phyloP scores from a whole-genome alignment of 2,888 invertebrate species.

The Cantharis nigra region DNA sequence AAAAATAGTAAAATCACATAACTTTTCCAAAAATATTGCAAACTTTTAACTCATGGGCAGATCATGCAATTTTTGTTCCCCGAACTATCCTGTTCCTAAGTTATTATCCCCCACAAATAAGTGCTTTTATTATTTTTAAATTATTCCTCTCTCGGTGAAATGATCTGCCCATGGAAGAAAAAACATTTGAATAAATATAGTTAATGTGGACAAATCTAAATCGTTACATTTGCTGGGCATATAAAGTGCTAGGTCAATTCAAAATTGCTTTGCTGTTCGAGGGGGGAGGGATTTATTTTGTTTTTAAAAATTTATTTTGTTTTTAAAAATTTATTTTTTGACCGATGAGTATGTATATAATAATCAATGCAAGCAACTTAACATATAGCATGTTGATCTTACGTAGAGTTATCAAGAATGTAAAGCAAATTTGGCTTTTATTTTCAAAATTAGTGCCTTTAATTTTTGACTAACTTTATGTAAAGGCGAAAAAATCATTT shows the following conservation, averaged over 20 bases:
- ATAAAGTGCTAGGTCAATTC: conserved; percentile 14
- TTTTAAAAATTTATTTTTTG: background rate
- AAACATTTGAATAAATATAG: background rate
- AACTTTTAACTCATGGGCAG: background rate
- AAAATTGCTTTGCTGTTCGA: conserved; percentile 13
- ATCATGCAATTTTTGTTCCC: background rate
- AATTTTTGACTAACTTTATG: background rate
- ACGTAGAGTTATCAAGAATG: background rate
- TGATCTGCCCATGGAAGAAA: background rate
- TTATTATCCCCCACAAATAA: background rate
- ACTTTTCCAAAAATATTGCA: background rate
- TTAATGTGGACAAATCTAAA: conserved; percentile 10
- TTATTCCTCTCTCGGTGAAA: background rate
- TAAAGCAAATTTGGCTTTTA: background rate
- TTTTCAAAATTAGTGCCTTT: background rate
- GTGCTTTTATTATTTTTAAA: background rate
- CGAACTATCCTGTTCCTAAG: background rate
- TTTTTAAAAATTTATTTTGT: background rate
- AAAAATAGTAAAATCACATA: background rate
- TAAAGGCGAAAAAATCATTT: background rate
- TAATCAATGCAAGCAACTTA: background rate
- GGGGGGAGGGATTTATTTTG: conserved; percentile 2
- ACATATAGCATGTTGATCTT: background rate
- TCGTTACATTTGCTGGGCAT: conserved; percentile 14
- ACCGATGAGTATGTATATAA: background rate